Base-by-base conservation (phyloP, 2,113 vertebrate genomes). In the Rhombomys opimus region DNA sequence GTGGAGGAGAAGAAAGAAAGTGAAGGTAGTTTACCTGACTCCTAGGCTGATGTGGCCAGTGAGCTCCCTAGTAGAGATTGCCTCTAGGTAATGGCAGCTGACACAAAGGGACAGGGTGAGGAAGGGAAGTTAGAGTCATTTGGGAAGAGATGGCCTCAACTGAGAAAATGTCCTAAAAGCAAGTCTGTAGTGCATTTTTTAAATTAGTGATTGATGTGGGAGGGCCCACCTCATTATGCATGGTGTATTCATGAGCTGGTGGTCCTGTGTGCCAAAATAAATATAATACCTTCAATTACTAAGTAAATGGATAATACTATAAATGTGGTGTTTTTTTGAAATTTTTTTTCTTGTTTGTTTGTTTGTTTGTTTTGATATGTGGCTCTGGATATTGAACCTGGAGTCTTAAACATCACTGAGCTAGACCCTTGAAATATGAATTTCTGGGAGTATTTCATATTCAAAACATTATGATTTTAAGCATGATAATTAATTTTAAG, bases 221-320 rank as follows among this genome's bases (percentile, higher is more conserved):
- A 46, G 46, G n/a, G n/a, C 35, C 70, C 18, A n/a, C 9, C 35
- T 38, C 70, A 18, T 73, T 32, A 22, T 73, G 17, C 17, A n/a
- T n/a, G 35, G 70, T 72, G 70, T 17, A 73, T 18, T 18, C 70
- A 7, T 73, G 70, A 73, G 2, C 18, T n/a, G 18, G 18, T 73
- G 70, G n/a, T 20, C n/a, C 18, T 38, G 7, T 38, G n/a, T 10
- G n/a, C 15, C 3, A 38, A 9, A 38, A n/a, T 7, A 73, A 73
- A 38, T 7, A 52, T 93, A 89, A 95, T 91, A 8, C 7, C 13
- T 87, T 90, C 63, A 95, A 65, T 59, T 89, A 35, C 73, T 94
- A 50, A 87, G 10, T 50, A 17, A 32, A 68, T 8, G 87, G 67
- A 76, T 52, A 76, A 20, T 38, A 67, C 8, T 75, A 35, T 80